Percentiles rank a stretch among this genome's conserved stretches.
These are phyloP conservation scores for Paedocypris micromegethes DNA, from an alignment of 2,797 vertebrate species.

Conservation along the genomic window DNA sequence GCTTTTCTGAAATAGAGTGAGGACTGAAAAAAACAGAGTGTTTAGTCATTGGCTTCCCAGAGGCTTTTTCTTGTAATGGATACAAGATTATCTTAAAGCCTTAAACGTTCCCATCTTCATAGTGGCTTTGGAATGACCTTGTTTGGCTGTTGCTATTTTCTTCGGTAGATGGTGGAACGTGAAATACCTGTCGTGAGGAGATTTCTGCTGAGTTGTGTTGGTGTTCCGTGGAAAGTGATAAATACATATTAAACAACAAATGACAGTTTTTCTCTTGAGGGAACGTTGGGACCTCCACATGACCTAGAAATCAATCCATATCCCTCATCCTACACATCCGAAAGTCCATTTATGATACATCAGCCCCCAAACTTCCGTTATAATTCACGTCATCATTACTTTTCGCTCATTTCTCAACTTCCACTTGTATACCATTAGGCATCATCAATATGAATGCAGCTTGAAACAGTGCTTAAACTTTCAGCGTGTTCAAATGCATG, in stretches of 20 bases:
- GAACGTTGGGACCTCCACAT: conserved; percentile 10
- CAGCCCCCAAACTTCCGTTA: too few species aligned
- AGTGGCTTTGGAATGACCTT: neutral
- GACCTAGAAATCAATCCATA: conserved; percentile 34
- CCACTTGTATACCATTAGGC: too few species aligned
- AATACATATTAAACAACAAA: conserved; percentile 14
- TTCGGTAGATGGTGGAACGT: neutral
- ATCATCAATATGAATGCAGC: conserved; percentile 18
- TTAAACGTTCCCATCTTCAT: neutral
- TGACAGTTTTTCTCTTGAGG: conserved; percentile 13
- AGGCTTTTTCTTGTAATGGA: neutral
- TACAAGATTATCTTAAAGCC: neutral
- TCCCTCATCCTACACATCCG: neutral
- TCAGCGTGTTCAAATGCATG: conserved; percentile 25
- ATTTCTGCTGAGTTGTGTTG: neutral
- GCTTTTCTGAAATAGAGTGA: conserved; percentile 5
- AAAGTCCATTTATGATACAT: too few species aligned
- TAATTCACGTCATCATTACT: too few species aligned
- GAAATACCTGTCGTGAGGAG: neutral
- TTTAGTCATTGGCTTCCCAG: neutral
- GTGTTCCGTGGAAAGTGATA: neutral
- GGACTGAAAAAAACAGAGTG: neutral
- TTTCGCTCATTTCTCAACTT: too few species aligned
- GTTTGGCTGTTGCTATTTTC: neutral
- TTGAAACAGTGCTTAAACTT: conserved; percentile 20